Evolutionary conservation across 1,140 invertebrate genomes (phyloP), one percentile per base, ranked within the genome.

Genomic region (Panagrolaimus sp.): DNA sequence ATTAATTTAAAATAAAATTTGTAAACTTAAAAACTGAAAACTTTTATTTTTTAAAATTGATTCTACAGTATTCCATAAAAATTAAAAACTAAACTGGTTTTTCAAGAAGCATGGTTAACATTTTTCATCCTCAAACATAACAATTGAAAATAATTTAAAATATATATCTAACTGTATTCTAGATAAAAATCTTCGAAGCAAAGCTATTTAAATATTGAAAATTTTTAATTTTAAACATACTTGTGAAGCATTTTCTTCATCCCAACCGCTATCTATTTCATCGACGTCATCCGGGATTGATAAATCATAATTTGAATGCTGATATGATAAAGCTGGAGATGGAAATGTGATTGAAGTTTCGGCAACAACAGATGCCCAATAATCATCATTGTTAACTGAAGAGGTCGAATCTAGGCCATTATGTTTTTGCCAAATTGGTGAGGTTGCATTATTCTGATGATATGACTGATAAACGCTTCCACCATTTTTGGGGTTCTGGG

Each of bases 261-360:
- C 52, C 52, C 52, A 58, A 28, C 52, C 52, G 28, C 52, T 58
- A 26, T 58, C 52, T 2, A 58, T 28, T 28, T 58, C 52, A 58
- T 58, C 52, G 17, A 21, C 52, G 12, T 58, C 17, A 58, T 58
- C 52, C 15, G 28, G 21, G 17, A 28, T 21, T 12, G 28, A 12
- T 28, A 58, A 58, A 28, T 58, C 52, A 21, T 26, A 26, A 6
- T 26, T 28, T 12, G 21, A 26, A 2, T 21, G 21, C 12, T 28
- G 52, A 28, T 26, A 26, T 24, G 52, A 58, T 26, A 28, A 21
- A 12, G 52, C 52, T n/a, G 21, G 21, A n/a, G 28, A 28, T 38
- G 32, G 32, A 38, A 38, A 38, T 21, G 21, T 28, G 52, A 58
- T 21, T n/a, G 52, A 58, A 12, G 52, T 58, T 58, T 58, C 52